Evolutionary conservation across 1,140 invertebrate species (phyloP).

Genomic region (Bombyx mori): DNA sequence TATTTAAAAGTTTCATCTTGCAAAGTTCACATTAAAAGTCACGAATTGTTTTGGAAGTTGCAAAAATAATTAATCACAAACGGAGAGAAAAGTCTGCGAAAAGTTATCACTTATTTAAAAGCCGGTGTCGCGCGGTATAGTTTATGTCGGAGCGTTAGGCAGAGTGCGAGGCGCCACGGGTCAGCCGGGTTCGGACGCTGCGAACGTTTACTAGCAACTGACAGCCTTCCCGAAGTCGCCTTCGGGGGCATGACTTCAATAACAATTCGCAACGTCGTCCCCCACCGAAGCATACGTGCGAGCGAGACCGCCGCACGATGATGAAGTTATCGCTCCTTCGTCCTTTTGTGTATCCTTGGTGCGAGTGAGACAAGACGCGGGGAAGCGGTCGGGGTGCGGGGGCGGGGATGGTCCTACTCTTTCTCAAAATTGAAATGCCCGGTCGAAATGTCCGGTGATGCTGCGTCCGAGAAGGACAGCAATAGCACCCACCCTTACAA

Average conservation of each 20-base stretch:
- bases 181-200: conserved; percentile 57
- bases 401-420: conserved; percentile 60
- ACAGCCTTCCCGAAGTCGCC: conserved; percentile 70
- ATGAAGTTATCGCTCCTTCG: conserved; percentile 69
- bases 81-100: conserved; percentile 11
- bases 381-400: conserved; percentile 29
- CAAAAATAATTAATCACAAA: conserved; percentile 5
- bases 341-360: conserved; percentile 60
- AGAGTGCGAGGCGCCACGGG: conserved; percentile 34
- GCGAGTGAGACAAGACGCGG: conserved; percentile 42
- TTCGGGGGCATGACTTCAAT: conserved; percentile 70
- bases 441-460: conserved; percentile 70
- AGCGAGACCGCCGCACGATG: conserved; percentile 54
- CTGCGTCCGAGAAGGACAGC: conserved; percentile 66
- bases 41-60: background rate
- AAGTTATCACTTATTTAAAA: conserved; percentile 55
- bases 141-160: conserved; percentile 28
- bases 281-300: conserved; percentile 60
- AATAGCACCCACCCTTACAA: conserved; percentile 65
- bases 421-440: conserved; percentile 71
- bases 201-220: conserved; percentile 67
- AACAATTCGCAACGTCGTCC: conserved; percentile 71
- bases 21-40: background rate
- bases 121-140: conserved; percentile 28
- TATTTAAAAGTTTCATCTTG: conserved; percentile 18